Evolutionary conservation across 2,888 invertebrate genomes (phyloP).

Genomic region (Cloeon dipterum): DNA sequence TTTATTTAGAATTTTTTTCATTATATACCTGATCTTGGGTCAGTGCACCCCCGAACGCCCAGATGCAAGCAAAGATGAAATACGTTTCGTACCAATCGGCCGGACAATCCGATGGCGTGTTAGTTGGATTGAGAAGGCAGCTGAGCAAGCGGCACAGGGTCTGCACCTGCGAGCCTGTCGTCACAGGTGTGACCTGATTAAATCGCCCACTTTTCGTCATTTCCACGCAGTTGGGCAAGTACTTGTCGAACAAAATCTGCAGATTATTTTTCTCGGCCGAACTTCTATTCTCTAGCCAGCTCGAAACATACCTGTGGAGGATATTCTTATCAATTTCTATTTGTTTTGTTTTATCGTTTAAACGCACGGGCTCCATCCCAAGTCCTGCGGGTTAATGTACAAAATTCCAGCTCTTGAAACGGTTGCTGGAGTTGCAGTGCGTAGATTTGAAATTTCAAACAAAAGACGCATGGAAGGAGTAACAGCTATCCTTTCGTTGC

Average conservation of each 20-base stretch:
- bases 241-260: slow-evolving; percentile 77
- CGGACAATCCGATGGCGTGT: slow-evolving; percentile 68
- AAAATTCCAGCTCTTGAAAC: slow-evolving; percentile 87
- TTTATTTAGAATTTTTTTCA: too few species aligned
- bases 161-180: slow-evolving; percentile 71
- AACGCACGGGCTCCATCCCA: slow-evolving; percentile 82
- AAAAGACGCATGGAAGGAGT: slow-evolving; percentile 71
- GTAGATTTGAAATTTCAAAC: slow-evolving; percentile 80
- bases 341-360: too few species aligned
- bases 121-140: slow-evolving; percentile 53
- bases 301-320: slow-evolving; percentile 47
- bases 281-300: slow-evolving; percentile 64
- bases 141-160: slow-evolving; percentile 74
- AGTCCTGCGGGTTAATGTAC: slow-evolving; percentile 80
- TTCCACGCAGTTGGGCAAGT: slow-evolving; percentile 66
- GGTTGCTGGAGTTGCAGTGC: slow-evolving; percentile 86
- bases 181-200: slow-evolving; percentile 64
- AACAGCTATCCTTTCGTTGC: slow-evolving; percentile 82
- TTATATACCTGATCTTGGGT: slow-evolving; percentile 50
- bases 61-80: slow-evolving; percentile 71
- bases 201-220: slow-evolving; percentile 39
- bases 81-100: slow-evolving; percentile 89
- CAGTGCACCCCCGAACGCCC: slow-evolving; percentile 83
- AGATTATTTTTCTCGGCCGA: slow-evolving; percentile 56
- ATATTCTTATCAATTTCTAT: too few species aligned